Evolutionary conservation across 2,888 invertebrate genomes (phyloP), one percentile per base, ranked within the genome.

Genomic region (Drosophila mimica): DNA sequence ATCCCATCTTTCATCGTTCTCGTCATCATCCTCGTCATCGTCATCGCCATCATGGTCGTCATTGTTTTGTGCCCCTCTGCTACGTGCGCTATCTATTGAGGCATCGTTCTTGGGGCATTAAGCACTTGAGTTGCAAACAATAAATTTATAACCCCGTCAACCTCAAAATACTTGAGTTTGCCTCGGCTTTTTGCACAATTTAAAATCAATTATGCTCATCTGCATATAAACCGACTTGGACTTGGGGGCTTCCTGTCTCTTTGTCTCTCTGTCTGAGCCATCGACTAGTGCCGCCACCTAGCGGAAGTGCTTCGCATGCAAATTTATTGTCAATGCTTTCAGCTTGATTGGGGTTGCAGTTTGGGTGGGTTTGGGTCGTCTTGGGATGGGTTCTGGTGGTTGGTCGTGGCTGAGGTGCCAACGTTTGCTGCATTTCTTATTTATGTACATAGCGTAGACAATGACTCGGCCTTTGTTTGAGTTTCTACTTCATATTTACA

Each of bases 191-290:
- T 65, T 76, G 74, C 76, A 76, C 81, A 82, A 81, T 89, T 83
- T 77, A 79, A 88, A 90, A 90, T 91, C 90, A 90, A 91, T 90
- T 91, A 90, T 89, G 84, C 91, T 91, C 89, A 90, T 90, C 90
- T 85, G 90, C 90, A 90, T 91, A 90, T 91, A 90, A 89, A 90
- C 78, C 66, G 81, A 80, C 82, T 89, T 79, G 64, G 67, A 83
- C 78, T 70, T 52, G 71, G 74, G 69, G 74, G 75, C 78, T 82
- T 72, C 77, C 78, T 61, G 15, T 20, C 20, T 0, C 43, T 43
- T 13, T 43, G 43, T 13, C 43, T 6, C 1, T 20, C 17, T n/a
- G 17, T 34, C 62, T 66, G 51, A 68, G 36, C 25, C 49, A 61
- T 11, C 11, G 15, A 30, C 57, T 38, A 40, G 57, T 54, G 63